phyloP scores from a whole-genome alignment of 2,888 invertebrate genomes.

The Sesia bembeciformis region DNA sequence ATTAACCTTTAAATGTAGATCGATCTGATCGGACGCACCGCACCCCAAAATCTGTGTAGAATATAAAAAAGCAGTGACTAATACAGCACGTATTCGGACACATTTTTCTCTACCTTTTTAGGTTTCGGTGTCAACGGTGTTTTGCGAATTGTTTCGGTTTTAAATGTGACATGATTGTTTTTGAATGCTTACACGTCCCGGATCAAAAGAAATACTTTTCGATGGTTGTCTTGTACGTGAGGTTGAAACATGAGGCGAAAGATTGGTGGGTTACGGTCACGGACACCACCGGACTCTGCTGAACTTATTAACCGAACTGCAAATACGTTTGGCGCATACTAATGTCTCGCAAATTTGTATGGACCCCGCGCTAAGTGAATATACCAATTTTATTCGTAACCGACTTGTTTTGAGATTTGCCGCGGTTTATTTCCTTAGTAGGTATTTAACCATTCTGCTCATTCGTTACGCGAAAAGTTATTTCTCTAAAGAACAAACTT shows the following conservation, averaged over 20 bases:
- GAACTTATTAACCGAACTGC: conserved; percentile 28
- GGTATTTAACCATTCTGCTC: too few species aligned
- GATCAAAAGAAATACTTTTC: conserved; percentile 59
- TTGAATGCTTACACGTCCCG: conserved; percentile 50
- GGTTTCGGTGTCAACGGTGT: conserved; percentile 47
- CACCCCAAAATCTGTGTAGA: too few species aligned
- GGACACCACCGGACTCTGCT: conserved; percentile 33
- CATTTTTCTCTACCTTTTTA: conserved; percentile 1
- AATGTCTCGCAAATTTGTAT: conserved; percentile 29
- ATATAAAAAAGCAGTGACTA: too few species aligned
- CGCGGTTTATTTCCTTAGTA: neutral
- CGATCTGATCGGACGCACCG: too few species aligned
- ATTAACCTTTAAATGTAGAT: too few species aligned
- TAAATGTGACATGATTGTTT: conserved; percentile 35
- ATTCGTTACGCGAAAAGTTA: too few species aligned
- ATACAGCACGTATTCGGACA: too few species aligned
- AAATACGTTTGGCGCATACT: conserved; percentile 31
- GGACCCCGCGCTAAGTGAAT: conserved; percentile 22
- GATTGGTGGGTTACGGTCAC: conserved; percentile 41
- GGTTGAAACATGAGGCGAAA: conserved; percentile 37
- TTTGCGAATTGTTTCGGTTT: conserved; percentile 35
- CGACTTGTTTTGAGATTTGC: conserved; percentile 15
- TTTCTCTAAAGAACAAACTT: too few species aligned
- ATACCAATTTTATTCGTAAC: conserved; percentile 25
- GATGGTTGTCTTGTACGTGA: conserved; percentile 61